phyloP scores from a whole-genome alignment of 2,888 invertebrate genomes.

The Anagyrus pseudococci region DNA sequence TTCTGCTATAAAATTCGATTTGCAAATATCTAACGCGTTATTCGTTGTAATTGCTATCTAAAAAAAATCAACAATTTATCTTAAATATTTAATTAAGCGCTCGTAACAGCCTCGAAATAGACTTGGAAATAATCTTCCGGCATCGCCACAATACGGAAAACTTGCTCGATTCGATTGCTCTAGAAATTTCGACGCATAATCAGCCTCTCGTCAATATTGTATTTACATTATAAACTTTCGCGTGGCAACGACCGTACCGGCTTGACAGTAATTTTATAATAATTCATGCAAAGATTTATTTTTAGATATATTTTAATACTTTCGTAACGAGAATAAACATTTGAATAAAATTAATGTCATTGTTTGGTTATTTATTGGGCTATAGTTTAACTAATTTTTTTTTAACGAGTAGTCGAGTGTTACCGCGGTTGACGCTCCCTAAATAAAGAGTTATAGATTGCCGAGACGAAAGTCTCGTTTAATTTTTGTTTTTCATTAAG shows the following conservation, averaged over 20 bases:
- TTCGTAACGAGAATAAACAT: slow-evolving; percentile 45
- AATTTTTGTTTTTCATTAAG: too few species aligned
- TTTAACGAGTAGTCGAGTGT: background rate
- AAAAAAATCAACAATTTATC: background rate
- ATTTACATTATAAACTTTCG: slow-evolving; percentile 26
- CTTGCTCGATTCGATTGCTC: slow-evolving; percentile 6
- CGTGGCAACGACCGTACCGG: background rate
- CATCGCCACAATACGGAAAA: background rate
- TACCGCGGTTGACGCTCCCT: background rate
- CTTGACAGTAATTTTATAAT: slow-evolving; percentile 8
- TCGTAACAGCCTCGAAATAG: too few species aligned
- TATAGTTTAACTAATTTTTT: slow-evolving; percentile 7
- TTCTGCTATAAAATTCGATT: too few species aligned
- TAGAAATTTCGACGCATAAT: slow-evolving; percentile 5
- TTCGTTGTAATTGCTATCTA: background rate
- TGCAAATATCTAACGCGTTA: too few species aligned
- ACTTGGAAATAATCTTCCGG: slow-evolving; percentile 10
- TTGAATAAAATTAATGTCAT: slow-evolving; percentile 46
- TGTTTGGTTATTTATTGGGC: slow-evolving; percentile 13
- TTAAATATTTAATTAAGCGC: slow-evolving; percentile 1
- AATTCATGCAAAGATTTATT: slow-evolving; percentile 17
- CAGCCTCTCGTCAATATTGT: background rate
- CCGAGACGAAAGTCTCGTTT: too few species aligned
- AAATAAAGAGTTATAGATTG: too few species aligned
- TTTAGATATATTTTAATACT: slow-evolving; percentile 14